These are phyloP conservation scores for Cyprinodon tularosa DNA, from an alignment of 2,113 vertebrate genomes.

Conservation along the genomic window DNA sequence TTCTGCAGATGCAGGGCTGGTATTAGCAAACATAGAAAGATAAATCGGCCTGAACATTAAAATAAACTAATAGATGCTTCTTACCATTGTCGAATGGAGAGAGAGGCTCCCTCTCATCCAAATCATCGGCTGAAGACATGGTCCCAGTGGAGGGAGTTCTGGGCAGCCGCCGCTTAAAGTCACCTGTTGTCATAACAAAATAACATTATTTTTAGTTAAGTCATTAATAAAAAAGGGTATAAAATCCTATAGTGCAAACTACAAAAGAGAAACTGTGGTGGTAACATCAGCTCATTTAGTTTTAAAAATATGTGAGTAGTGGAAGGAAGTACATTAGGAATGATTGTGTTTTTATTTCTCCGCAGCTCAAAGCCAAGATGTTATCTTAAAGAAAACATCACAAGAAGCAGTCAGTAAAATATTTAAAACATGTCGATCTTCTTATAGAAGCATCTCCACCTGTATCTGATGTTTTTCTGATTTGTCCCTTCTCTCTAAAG, in stretches of 20 bases:
- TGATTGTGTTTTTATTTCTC: not conserved
- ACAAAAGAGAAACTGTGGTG: not conserved
- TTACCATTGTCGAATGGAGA: constrained; percentile 93
- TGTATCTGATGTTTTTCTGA: not conserved
- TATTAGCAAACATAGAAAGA: not conserved
- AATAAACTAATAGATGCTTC: not conserved
- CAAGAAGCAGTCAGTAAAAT: not conserved
- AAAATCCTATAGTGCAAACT: not conserved
- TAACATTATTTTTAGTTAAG: not conserved
- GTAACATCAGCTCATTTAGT: not conserved
- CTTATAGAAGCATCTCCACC: too few species aligned
- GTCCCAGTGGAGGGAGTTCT: constrained; percentile 97
- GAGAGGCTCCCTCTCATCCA: constrained; percentile 94
- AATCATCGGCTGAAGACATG: constrained; percentile 97
- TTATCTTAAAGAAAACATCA: not conserved
- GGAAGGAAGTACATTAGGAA: not conserved
- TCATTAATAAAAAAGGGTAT: not conserved
- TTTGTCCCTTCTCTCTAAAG: not conserved
- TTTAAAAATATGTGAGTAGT: not conserved
- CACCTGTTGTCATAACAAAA: constrained; percentile 75
- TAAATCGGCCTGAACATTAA: constrained; percentile 1
- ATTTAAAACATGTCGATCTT: not conserved
- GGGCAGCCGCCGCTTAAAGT: constrained; percentile 92
- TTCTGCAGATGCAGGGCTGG: constrained; percentile 2
- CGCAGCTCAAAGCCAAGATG: not conserved